A percentile compares a stretch with the other conserved stretches of the same genome.
These are phyloP conservation scores for Himalopsyche tibetana DNA, from an alignment of 2,888 invertebrate species.

Conservation along the genomic window DNA sequence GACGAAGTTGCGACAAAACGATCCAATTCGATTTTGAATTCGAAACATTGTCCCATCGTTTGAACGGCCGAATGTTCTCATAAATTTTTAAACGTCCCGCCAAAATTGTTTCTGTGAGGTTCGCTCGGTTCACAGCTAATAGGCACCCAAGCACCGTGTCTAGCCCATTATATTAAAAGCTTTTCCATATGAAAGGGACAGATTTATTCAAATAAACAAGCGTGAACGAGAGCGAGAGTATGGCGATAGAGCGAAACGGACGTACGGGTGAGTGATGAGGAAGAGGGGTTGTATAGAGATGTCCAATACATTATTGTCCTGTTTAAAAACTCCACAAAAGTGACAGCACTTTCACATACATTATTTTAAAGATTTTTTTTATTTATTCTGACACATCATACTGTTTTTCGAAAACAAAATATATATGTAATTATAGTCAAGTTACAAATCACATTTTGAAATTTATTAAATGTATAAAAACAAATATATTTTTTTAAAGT, in stretches of 20 bases:
- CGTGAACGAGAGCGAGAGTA: conserved; percentile 24
- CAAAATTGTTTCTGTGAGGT: conserved; percentile 45
- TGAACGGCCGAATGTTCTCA: conserved; percentile 35
- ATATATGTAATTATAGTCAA: too few species aligned
- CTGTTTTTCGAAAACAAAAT: too few species aligned
- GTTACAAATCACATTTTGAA: too few species aligned
- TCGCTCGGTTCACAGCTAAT: conserved; percentile 51
- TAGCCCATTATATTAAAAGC: conserved; percentile 62
- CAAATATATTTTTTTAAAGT: too few species aligned
- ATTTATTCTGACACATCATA: too few species aligned
- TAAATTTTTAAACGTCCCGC: conserved; percentile 42
- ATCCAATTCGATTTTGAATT: conserved; percentile 41
- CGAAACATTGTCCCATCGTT: conserved; percentile 31
- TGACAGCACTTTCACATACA: too few species aligned
- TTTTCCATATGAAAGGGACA: conserved; percentile 55
- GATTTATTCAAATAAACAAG: conserved; percentile 26
- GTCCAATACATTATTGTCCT: conserved; percentile 1
- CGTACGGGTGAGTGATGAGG: conserved; percentile 43
- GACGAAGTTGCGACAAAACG: conserved; percentile 27
- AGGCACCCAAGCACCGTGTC: conserved; percentile 51
- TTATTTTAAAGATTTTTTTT: too few species aligned
- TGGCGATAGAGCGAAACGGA: conserved; percentile 46
- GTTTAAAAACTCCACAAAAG: background rate
- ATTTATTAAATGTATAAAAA: too few species aligned
- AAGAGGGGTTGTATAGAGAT: conserved; percentile 26